Evolutionary conservation across 2,113 vertebrate species (phyloP).

Genomic region (Cyprinodon tularosa): DNA sequence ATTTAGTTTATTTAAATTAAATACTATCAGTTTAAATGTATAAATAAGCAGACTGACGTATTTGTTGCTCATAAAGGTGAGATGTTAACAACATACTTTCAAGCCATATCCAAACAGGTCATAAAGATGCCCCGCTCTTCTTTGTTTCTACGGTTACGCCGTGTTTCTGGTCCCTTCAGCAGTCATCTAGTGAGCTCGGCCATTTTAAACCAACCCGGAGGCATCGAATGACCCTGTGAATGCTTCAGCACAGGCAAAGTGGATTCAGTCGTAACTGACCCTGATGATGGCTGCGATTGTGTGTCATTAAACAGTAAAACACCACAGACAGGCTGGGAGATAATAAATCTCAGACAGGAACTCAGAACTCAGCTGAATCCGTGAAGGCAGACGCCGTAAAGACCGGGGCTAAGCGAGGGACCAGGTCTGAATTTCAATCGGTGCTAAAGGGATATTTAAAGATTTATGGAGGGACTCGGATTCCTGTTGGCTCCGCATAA

Average conservation of each 20-base stretch:
- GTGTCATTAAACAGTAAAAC: slow-evolving; percentile 69
- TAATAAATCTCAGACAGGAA: slow-evolving; percentile 61
- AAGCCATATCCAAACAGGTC: not conserved
- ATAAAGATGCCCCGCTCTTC: slow-evolving; percentile 7
- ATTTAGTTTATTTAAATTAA: too few species aligned
- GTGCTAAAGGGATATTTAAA: not conserved
- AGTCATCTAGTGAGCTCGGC: slow-evolving; percentile 3
- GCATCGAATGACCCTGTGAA: slow-evolving; percentile 20
- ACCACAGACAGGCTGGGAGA: slow-evolving; percentile 45
- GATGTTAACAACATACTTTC: too few species aligned
- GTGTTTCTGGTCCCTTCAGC: slow-evolving; percentile 17
- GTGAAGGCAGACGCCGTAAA: slow-evolving; percentile 39
- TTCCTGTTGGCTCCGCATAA: slow-evolving; percentile 18
- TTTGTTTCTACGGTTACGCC: too few species aligned
- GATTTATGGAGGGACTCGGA: not conserved
- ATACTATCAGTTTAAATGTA: too few species aligned
- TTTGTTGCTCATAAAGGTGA: too few species aligned
- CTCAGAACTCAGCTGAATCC: slow-evolving; percentile 54
- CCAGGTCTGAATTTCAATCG: slow-evolving; percentile 46
- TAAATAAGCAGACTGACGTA: too few species aligned
- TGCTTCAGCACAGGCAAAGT: slow-evolving; percentile 41
- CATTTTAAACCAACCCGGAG: slow-evolving; percentile 29
- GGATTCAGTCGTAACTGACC: slow-evolving; percentile 66
- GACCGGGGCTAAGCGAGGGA: slow-evolving; percentile 11
- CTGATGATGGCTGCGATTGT: slow-evolving; percentile 60